Evolutionary conservation across 1,140 invertebrate genomes (phyloP).

Genomic region (Megalopta genalis): DNA sequence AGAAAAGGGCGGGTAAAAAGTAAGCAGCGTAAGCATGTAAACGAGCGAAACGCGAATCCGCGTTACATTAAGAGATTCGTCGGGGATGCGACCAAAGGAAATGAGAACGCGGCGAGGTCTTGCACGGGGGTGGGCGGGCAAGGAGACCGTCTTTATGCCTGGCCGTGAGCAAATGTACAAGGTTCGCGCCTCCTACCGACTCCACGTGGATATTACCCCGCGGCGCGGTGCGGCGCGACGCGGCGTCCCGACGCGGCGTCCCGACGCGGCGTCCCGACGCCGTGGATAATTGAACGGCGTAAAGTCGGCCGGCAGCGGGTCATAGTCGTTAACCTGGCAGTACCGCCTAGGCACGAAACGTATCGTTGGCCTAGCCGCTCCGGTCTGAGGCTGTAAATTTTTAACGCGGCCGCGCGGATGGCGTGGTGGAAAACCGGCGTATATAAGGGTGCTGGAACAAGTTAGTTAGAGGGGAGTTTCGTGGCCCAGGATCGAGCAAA

Average conservation of each 20-base stretch:
- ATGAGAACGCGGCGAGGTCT: neutral
- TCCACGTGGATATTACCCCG: conserved; percentile 45
- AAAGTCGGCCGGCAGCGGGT: conserved; percentile 41
- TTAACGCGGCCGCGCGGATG: conserved; percentile 8
- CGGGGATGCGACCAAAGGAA: neutral
- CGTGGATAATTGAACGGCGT: conserved; percentile 57
- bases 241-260: too few relatives aligned
- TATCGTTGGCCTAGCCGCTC: conserved; percentile 35
- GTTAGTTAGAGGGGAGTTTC: neutral
- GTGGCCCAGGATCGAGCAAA: neutral
- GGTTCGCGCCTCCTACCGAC: neutral
- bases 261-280: conserved; percentile 21
- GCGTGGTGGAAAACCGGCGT: neutral
- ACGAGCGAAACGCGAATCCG: neutral
- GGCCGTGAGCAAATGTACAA: conserved; percentile 11
- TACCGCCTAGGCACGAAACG: conserved; percentile 38
- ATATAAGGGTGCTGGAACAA: neutral
- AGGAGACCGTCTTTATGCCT: conserved; percentile 14
- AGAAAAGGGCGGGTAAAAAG: neutral
- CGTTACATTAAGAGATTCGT: neutral
- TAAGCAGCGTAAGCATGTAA: neutral
- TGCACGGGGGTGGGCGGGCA: neutral
- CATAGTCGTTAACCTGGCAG: conserved; percentile 50
- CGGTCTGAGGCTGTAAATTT: conserved; percentile 17
- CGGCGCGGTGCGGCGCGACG: too few relatives aligned